phyloP scores from a whole-genome alignment of 2,888 invertebrate species.

The Cepaea hortensis region DNA sequence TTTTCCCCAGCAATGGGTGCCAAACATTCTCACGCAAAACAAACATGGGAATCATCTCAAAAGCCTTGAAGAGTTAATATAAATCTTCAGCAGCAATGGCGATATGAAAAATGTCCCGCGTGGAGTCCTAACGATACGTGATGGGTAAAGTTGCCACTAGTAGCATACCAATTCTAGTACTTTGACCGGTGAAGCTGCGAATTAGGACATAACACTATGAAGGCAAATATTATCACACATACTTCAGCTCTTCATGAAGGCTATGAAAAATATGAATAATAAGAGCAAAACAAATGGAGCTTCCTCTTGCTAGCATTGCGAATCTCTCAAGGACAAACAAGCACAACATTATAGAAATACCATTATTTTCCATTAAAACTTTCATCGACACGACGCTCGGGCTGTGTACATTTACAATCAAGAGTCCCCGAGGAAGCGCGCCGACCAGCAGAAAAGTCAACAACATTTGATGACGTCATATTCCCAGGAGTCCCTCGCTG shows the following conservation, averaged over 20 bases:
- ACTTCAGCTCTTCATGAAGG: neutral
- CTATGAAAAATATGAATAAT: conserved; percentile 14
- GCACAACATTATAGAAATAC: conserved; percentile 35
- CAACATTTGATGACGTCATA: conserved; percentile 43
- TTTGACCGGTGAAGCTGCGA: neutral
- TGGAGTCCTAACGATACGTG: too few species aligned
- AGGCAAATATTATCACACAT: conserved; percentile 33
- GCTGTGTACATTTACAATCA: conserved; percentile 40
- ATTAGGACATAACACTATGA: conserved; percentile 14
- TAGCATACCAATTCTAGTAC: neutral
- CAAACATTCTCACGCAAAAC: too few species aligned
- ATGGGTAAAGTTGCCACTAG: neutral
- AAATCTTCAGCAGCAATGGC: too few species aligned
- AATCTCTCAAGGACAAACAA: conserved; percentile 35
- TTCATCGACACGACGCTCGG: conserved; percentile 21
- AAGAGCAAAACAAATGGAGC: neutral
- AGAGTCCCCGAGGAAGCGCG: conserved; percentile 33
- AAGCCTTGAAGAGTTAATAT: too few species aligned
- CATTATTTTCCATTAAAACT: conserved; percentile 35
- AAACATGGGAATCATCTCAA: too few species aligned
- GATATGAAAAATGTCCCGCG: too few species aligned
- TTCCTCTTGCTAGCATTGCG: conserved; percentile 5
- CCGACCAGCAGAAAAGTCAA: conserved; percentile 41
- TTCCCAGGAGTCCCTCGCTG: conserved; percentile 26
- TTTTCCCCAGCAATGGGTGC: too few species aligned